Evolutionary conservation across 2,113 vertebrate species (phyloP), one percentile per base, ranked within the genome.

Genomic region (Pterocles gutturalis): DNA sequence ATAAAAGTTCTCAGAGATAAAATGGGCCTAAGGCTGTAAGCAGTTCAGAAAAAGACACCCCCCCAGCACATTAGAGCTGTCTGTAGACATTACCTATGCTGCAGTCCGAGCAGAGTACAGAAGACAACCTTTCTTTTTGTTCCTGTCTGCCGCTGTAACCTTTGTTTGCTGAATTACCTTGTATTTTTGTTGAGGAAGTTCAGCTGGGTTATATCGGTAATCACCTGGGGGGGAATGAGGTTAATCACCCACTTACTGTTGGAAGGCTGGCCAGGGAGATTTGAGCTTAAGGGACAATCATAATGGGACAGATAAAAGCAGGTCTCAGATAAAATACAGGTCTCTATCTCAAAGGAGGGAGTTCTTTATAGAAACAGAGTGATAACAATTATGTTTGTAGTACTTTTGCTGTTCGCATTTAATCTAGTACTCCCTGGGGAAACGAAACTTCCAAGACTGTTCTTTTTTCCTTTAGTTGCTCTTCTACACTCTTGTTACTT

Each of bases 351-450:
- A 28, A 48, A 93, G 88, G 80, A 96, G 89, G 80, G 72, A 89
- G n/a, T 82, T 38, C 20, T 94, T 96, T 87, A 24, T 41, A 83
- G 51, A 73, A 91, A 64, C 31, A 88, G 16, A 22, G 31, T 81
- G 95, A 96, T 97, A 96, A 87, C n/a, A 60, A 13, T 96, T 82
- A 49, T 64, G 57, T 93, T 94, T 96, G 70, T 91, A 93, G 83
- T 96, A 79, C 91, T 92, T 92, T 48, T 2, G 3, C 31, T 91
- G 91, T 93, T 93, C 73, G 33, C 92, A 66, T 89, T 95, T 91
- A 67, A 92, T 78, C 60, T 75, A 67, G 65, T 95, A 76, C 69
- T 96, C 86, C 34, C 48, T 3, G 3, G 53, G 69, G 81, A 96
- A 84, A 67, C 5, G 9, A 78, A 87, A 94, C 7, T 86, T 46